Percentiles rank a stretch among this genome's conserved stretches.
Evolutionary conservation across 2,888 invertebrate genomes (phyloP).

Genomic region (Pyrrhosoma nymphula): DNA sequence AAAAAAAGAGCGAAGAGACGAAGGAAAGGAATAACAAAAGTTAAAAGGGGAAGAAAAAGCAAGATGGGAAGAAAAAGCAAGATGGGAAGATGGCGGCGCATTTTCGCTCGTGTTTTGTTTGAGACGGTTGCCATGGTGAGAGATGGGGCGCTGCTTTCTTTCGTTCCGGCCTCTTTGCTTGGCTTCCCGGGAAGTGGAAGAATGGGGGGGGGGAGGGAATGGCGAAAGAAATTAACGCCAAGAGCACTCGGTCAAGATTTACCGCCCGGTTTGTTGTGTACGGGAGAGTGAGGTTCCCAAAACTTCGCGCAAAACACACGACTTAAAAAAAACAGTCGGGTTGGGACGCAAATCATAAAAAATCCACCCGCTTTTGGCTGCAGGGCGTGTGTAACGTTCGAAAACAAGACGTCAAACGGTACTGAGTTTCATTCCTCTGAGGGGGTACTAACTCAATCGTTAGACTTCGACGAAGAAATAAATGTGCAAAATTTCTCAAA

Average conservation of each 20-base stretch:
- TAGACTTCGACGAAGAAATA: background rate
- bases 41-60: background rate
- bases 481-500: background rate
- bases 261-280: background rate
- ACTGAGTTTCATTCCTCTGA: background rate
- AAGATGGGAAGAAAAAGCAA: background rate
- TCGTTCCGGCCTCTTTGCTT: background rate
- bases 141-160: background rate
- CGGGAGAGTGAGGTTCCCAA: background rate
- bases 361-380: background rate
- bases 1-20: too few relatives aligned
- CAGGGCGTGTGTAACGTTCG: background rate
- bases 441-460: background rate
- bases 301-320: background rate
- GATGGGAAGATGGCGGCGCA: background rate
- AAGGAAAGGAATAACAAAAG: background rate
- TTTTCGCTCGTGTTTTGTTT: background rate
- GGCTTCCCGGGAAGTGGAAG: background rate
- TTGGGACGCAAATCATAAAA: background rate
- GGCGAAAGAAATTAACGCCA: constrained; percentile 5
- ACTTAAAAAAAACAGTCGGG: background rate
- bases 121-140: background rate
- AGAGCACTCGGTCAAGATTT: background rate
- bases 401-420: background rate
- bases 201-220: background rate